Percentiles rank a stretch among this genome's conserved stretches.
phyloP scores from a whole-genome alignment of 2,797 vertebrate species.

The Poeciliopsis infans region DNA sequence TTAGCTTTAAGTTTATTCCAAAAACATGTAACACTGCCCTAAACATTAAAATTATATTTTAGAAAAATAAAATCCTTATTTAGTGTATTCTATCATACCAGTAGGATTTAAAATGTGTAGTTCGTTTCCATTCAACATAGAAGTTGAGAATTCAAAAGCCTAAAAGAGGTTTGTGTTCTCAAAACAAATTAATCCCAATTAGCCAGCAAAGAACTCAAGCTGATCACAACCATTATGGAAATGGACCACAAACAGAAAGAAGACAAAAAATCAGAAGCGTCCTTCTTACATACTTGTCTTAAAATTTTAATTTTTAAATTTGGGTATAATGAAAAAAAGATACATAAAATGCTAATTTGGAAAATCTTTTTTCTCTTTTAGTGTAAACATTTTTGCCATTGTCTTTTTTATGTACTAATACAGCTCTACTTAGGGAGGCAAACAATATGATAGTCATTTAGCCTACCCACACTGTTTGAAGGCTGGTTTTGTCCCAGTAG shows the following conservation, averaged over 20 bases:
- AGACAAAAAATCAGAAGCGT: background rate
- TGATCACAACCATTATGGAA: slow-evolving; percentile 15
- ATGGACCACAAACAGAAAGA: slow-evolving; percentile 14
- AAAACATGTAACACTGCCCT: background rate
- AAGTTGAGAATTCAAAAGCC: slow-evolving; percentile 14
- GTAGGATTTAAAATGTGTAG: background rate
- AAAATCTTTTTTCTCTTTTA: background rate
- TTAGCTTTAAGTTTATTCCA: background rate
- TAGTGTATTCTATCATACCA: background rate
- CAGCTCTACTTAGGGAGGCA: slow-evolving; percentile 3
- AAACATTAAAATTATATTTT: background rate
- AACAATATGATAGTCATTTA: slow-evolving; percentile 14
- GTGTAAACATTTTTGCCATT: slow-evolving; percentile 1
- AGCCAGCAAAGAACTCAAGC: slow-evolving; percentile 7
- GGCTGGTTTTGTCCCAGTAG: slow-evolving; percentile 42
- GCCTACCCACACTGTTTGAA: slow-evolving; percentile 21
- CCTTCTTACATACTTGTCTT: background rate
- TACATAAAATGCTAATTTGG: background rate
- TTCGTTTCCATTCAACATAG: background rate
- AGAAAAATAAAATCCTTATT: background rate
- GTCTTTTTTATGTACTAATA: background rate
- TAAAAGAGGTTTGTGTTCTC: slow-evolving; percentile 17
- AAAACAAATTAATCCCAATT: slow-evolving; percentile 46
- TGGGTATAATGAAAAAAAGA: background rate
- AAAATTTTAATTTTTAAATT: background rate